Evolutionary conservation across 2,797 vertebrate genomes (phyloP), one percentile per base, ranked within the genome.

Genomic region (Thaleichthys pacificus): DNA sequence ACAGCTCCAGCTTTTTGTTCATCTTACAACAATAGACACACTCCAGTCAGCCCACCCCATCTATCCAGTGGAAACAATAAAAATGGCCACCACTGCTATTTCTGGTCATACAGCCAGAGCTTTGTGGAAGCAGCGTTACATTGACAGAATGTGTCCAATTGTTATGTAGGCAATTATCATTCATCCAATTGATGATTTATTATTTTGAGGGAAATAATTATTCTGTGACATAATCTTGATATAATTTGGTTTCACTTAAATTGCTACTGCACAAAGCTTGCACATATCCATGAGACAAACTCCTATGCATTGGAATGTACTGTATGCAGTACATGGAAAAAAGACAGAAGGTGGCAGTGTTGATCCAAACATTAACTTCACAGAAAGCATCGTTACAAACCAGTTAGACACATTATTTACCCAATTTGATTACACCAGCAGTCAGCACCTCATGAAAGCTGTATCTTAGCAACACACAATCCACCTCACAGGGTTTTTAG

Each of bases 391-490:
- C 0, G 17, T n/a, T 8, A n/a, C 51, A 17, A 17, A n/a, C 51
- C 4, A n/a, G 51, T 56, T 56, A 5, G 51, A 17, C 0, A n/a
- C 51, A 17, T 56, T 35, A 35, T 56, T n/a, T 56, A 47, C 51
- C 17, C 15, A 56, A 56, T 56, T n/a, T n/a, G 51, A 56, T 56
- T 56, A 56, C 19, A n/a, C 4, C 51, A 56, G 4, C 51, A 56
- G 66, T 47, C 66, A 67, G 15, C 22, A 56, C 49, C 66, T 51
- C 8, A 14, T 51, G 66, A 54, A 67, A 54, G 47, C 49, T 54
- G 66, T 54, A 28, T 28, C 66, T 54, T 30, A 67, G 66, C 66
- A 67, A 67, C 64, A 49, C 65, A 66, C 12, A 49, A 66, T 24
- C 42, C 22, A 28, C 49, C 26, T 11, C 49, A 54, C 15, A 17